Conservation (phyloP, 1,140 invertebrate species). For the Cherax destructor region DNA sequence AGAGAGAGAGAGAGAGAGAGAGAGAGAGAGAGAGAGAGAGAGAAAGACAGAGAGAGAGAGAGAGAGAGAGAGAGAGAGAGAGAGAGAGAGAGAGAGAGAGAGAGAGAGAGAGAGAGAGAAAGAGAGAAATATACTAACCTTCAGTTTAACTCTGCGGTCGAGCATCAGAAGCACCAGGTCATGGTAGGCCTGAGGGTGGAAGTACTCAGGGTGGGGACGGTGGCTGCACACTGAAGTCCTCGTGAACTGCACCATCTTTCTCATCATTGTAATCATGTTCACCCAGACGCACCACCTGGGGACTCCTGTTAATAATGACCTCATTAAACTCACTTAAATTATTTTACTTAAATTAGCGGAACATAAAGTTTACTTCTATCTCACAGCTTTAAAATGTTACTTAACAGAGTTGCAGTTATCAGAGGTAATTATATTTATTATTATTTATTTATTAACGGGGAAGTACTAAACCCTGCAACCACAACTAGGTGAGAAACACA, state of each 20-base stretch:
- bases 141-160: background rate
- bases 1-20: background rate
- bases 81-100: background rate
- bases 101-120: background rate
- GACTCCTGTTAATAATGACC: no score
- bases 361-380: no score
- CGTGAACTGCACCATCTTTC: background rate
- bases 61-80: background rate
- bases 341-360: no score
- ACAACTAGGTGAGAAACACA: no score
- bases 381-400: no score
- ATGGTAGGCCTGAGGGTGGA: background rate
- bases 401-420: no score
- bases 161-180: background rate
- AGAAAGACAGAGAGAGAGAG: background rate
- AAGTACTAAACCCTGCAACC: no score
- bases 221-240: background rate
- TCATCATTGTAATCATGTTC: no score
- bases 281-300: no score
- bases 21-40: background rate
- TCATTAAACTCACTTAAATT: no score
- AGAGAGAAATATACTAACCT: background rate
- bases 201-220: background rate
- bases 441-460: no score
- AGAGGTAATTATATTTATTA: no score